phyloP scores from a whole-genome alignment of 1,140 invertebrate species.

The Brachionus plicatilis region DNA sequence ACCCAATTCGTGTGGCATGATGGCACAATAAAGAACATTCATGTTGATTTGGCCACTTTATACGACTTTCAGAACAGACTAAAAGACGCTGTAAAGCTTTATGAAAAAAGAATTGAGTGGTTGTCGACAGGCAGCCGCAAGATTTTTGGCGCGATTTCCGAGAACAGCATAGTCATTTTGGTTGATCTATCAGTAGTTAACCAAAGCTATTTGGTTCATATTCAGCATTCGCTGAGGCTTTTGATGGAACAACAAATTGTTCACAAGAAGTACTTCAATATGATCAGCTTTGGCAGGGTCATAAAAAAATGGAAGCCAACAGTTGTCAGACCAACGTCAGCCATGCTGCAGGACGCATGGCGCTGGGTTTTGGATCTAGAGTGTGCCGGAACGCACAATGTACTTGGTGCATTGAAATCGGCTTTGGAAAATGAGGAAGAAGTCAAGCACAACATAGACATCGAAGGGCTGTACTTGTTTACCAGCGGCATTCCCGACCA shows the following conservation, averaged over 20 bases:
- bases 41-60: conserved; percentile 54
- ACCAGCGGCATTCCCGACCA: conserved; percentile 55
- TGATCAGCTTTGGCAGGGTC: conserved; percentile 53
- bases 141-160: conserved; percentile 54
- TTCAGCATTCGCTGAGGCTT: conserved; percentile 55
- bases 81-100: conserved; percentile 50
- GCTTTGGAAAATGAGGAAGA: conserved; percentile 56
- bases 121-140: conserved; percentile 51
- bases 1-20: conserved; percentile 56
- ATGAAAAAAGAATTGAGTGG: conserved; percentile 55
- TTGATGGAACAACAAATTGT: conserved; percentile 55
- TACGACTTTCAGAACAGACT: conserved; percentile 57
- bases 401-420: conserved; percentile 49
- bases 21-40: conserved; percentile 55
- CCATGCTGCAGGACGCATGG: conserved; percentile 55
- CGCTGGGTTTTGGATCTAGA: conserved; percentile 52
- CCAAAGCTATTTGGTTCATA: conserved; percentile 54
- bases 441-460: conserved; percentile 51
- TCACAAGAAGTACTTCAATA: conserved; percentile 56
- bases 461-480: conserved; percentile 55
- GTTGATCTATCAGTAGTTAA: conserved; percentile 55
- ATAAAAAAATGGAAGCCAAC: conserved; percentile 51
- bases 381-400: conserved; percentile 54
- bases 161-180: conserved; percentile 54
- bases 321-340: conserved; percentile 51